Evolutionary conservation across 2,888 invertebrate species (phyloP).

Genomic region (Galerucella nymphaeae): DNA sequence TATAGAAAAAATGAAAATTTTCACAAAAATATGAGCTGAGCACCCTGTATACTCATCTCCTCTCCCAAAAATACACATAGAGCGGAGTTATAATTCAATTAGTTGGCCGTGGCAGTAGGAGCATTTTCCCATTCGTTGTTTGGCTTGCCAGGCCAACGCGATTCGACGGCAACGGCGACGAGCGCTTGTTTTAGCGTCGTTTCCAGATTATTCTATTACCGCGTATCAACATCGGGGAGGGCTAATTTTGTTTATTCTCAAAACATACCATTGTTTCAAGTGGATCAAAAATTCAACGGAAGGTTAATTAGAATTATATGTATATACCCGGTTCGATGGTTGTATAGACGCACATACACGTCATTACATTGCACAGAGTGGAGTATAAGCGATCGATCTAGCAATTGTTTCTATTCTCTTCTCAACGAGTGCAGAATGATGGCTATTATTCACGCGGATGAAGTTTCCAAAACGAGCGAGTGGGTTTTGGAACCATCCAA

Average conservation of each 20-base stretch:
- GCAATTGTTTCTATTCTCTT: slow-evolving; percentile 11
- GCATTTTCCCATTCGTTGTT: slow-evolving; percentile 54
- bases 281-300: slow-evolving; percentile 76
- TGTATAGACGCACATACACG: background rate
- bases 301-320: slow-evolving; percentile 70
- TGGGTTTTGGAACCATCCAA: no score
- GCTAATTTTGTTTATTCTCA: slow-evolving; percentile 75
- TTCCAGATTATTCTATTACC: slow-evolving; percentile 78
- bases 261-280: slow-evolving; percentile 76
- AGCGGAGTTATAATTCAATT: slow-evolving; percentile 59
- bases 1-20: no score
- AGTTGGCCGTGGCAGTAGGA: slow-evolving; percentile 45
- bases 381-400: slow-evolving; percentile 63
- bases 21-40: background rate
- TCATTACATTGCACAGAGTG: background rate
- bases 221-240: slow-evolving; percentile 73
- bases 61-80: slow-evolving; percentile 2
- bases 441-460: no score
- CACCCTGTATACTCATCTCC: background rate
- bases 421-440: no score
- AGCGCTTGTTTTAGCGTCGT: slow-evolving; percentile 54
- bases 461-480: no score
- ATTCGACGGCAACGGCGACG: slow-evolving; percentile 39
- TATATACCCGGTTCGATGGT: background rate
- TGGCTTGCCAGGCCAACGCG: slow-evolving; percentile 44